Conservation (phyloP, 2,888 invertebrate genomes). For the Acronicta psi region DNA sequence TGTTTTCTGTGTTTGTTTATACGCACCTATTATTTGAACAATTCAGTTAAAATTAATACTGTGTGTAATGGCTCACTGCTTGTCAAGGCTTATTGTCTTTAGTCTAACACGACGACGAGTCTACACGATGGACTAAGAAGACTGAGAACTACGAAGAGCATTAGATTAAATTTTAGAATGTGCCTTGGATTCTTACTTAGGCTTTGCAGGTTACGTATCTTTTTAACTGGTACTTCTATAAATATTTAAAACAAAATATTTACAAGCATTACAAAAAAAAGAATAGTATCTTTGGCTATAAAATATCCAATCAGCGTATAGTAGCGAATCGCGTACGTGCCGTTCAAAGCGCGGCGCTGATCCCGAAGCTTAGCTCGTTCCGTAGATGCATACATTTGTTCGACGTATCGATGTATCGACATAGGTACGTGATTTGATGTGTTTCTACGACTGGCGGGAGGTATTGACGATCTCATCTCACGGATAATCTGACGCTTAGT, state of each 20-base stretch:
- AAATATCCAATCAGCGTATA: slow-evolving; percentile 64
- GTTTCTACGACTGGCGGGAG: slow-evolving; percentile 36
- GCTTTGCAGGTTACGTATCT: too few species aligned
- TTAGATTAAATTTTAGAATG: too few species aligned
- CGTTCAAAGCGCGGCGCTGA: slow-evolving; percentile 53
- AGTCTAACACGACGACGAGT: too few species aligned
- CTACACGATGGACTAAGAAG: too few species aligned
- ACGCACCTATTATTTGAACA: too few species aligned
- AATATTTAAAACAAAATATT: background rate
- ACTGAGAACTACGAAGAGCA: too few species aligned
- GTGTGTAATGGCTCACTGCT: too few species aligned
- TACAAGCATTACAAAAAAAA: slow-evolving; percentile 38
- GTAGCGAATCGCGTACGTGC: slow-evolving; percentile 58
- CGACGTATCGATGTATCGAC: slow-evolving; percentile 38
- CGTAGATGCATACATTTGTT: slow-evolving; percentile 56
- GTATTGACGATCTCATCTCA: slow-evolving; percentile 43
- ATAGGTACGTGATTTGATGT: slow-evolving; percentile 46
- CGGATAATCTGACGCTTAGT: slow-evolving; percentile 56
- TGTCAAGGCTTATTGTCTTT: too few species aligned
- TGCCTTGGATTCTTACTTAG: too few species aligned
- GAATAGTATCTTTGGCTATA: slow-evolving; percentile 43
- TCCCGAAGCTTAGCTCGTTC: slow-evolving; percentile 58
- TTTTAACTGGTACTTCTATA: too few species aligned
- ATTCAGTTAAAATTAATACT: too few species aligned
- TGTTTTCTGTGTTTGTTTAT: too few species aligned